These are phyloP conservation scores for Gibbula magus DNA, from an alignment of 2,888 invertebrate species.

Conservation along the genomic window DNA sequence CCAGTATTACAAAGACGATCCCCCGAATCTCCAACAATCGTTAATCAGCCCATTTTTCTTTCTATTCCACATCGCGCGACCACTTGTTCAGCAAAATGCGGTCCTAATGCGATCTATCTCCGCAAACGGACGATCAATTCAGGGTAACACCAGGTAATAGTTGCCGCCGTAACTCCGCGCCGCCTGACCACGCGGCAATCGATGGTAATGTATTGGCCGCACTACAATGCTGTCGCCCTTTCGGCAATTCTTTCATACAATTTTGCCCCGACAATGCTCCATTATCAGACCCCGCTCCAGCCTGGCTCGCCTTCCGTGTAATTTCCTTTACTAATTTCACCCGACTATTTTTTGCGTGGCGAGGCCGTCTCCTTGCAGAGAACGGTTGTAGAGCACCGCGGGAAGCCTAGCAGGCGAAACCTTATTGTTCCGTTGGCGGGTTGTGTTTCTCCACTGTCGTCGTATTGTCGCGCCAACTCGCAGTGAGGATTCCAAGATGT, in stretches of 20 bases:
- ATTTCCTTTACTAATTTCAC: conserved; percentile 8
- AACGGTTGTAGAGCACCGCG: neutral
- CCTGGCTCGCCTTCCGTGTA: neutral
- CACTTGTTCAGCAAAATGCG: conserved; percentile 11
- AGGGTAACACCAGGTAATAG: neutral
- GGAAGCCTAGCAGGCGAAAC: neutral
- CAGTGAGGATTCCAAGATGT: too few species aligned
- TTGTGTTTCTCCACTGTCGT: too few species aligned
- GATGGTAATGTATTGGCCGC: conserved; percentile 6
- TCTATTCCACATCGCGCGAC: neutral
- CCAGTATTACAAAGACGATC: neutral
- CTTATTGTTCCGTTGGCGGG: neutral
- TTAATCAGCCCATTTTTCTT: conserved; percentile 9
- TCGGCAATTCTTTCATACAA: conserved; percentile 4
- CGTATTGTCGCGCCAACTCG: too few species aligned
- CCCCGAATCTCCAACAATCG: conserved; percentile 1
- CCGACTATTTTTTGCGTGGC: conserved; percentile 5
- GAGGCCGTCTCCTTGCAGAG: neutral
- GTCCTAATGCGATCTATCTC: conserved; percentile 11
- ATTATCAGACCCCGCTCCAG: neutral
- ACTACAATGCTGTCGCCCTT: neutral
- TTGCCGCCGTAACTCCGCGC: neutral
- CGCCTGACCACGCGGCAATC: neutral
- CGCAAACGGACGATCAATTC: conserved; percentile 9
- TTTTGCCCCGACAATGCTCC: neutral